These are phyloP conservation scores for Mactra quadrangularis DNA, from an alignment of 1,140 invertebrate genomes.

Conservation along the genomic window DNA sequence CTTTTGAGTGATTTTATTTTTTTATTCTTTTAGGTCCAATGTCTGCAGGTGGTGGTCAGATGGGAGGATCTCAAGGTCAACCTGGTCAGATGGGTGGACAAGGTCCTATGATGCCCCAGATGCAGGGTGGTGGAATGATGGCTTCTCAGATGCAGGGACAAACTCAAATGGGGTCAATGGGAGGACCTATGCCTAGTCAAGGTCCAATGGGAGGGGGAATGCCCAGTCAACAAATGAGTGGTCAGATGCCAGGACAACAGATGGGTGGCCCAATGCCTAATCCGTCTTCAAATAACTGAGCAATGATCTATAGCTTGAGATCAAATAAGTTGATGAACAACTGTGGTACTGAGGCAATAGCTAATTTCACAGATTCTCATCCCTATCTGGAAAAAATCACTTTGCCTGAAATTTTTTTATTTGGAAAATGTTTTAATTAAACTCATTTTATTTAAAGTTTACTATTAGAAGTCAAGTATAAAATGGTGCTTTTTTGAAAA, in stretches of 20 bases:
- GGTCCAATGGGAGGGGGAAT: constrained; percentile 60
- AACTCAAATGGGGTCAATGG: constrained; percentile 49
- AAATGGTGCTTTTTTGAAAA: too few species aligned
- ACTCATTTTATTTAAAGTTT: too few species aligned
- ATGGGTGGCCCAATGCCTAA: constrained; percentile 50
- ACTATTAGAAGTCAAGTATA: too few species aligned
- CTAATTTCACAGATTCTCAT: too few species aligned
- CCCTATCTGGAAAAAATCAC: too few species aligned
- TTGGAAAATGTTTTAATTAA: too few species aligned
- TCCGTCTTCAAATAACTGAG: background rate
- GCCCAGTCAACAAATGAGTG: constrained; percentile 54
- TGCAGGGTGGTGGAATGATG: constrained; percentile 58
- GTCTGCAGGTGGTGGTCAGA: constrained; percentile 42
- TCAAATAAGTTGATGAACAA: too few species aligned
- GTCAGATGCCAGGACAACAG: constrained; percentile 59
- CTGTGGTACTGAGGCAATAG: too few species aligned
- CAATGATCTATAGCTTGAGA: too few species aligned
- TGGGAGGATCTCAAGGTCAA: constrained; percentile 39
- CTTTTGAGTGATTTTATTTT: too few species aligned
- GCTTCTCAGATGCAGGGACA: constrained; percentile 59
- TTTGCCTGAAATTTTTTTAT: too few species aligned
- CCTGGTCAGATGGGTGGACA: constrained; percentile 62
- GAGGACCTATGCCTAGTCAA: constrained; percentile 36
- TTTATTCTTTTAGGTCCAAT: constrained; percentile 31
- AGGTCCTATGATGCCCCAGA: constrained; percentile 63